These are phyloP conservation scores for Drosophila nigrodunni DNA, from an alignment of 1,140 invertebrate genomes.

Conservation along the genomic window DNA sequence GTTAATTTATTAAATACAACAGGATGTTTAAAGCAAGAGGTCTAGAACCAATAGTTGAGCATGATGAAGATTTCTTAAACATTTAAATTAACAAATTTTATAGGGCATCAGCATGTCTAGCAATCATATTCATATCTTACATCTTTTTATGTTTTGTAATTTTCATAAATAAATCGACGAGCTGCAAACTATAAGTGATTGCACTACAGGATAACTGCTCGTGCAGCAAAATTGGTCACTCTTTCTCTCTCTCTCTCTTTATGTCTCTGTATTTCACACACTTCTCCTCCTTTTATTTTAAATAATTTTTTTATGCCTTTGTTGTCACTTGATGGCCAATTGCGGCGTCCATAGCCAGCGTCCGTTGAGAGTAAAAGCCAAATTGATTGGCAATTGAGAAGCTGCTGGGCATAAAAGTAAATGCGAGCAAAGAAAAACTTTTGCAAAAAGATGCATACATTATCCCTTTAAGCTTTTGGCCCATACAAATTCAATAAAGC, in stretches of 20 bases:
- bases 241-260: neutral
- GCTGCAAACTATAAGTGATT: neutral
- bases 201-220: neutral
- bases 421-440: slow-evolving; percentile 8
- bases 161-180: neutral
- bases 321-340: slow-evolving; percentile 68
- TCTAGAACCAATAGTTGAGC: too few species aligned
- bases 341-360: slow-evolving; percentile 34
- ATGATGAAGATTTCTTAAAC: too few species aligned
- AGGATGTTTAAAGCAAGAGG: too few species aligned
- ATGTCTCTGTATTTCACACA: neutral
- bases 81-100: too few species aligned
- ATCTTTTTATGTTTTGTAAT: too few species aligned
- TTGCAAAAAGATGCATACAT: slow-evolving; percentile 58
- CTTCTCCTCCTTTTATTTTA: neutral
- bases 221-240: neutral
- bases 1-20: too few species aligned
- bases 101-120: too few species aligned
- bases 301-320: slow-evolving; percentile 60
- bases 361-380: slow-evolving; percentile 57
- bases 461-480: slow-evolving; percentile 65
- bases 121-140: too few species aligned
- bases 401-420: slow-evolving; percentile 46
- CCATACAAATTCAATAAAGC: slow-evolving; percentile 60
- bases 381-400: slow-evolving; percentile 77